Evolutionary conservation across 1,140 invertebrate genomes (phyloP), one percentile per base, ranked within the genome.

Genomic region (Drosophila persimilis): DNA sequence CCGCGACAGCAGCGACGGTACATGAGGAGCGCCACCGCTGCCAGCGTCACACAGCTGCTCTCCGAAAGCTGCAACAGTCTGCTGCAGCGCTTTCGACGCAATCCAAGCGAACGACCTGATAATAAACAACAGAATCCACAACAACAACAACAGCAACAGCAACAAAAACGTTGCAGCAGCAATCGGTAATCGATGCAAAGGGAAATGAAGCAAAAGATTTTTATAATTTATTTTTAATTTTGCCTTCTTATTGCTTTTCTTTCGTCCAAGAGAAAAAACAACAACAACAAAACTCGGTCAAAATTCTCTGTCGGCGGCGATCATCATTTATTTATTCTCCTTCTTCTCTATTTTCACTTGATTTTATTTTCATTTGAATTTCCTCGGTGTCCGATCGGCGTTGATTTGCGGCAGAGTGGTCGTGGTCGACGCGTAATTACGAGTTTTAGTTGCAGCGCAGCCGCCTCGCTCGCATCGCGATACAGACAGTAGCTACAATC

Each of bases 11-110:
- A 93, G 77, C 93, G 95, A 39, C 93, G 95, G 46, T 96, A 96
- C 91, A 92, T 94, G 43, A 94, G 96, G 17, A 94, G 95, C 17
- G 95, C 95, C 29, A 94, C 93, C 35, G 96, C 95, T 13, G 93
- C 94, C 8, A 97, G 96, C 92, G 96, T 97, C 57, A 96, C 96
- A 47, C 96, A 97, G 91, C 92, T 97, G 69, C 92, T 97, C 61
- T 95, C 94, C 52, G 96, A 97, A 81, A 96, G 96, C 62, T 97
- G 96, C 92, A 95, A 95, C 67, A 97, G 94, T 91, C 93, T 97
- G 26, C 93, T 97, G 57, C 96, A 97, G 77, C 93, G 96, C 48
- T 92, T 97, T 71, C 94, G 95, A 35, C 93, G 96, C 31, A 95
- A 95, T 31, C 95, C 95, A 9, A 96, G 94, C 41, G 93, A 94